A percentile compares a stretch with the other conserved stretches of the same genome.
These are phyloP conservation scores for Notothenia rossii DNA, from an alignment of 2,113 vertebrate genomes.

Conservation along the genomic window DNA sequence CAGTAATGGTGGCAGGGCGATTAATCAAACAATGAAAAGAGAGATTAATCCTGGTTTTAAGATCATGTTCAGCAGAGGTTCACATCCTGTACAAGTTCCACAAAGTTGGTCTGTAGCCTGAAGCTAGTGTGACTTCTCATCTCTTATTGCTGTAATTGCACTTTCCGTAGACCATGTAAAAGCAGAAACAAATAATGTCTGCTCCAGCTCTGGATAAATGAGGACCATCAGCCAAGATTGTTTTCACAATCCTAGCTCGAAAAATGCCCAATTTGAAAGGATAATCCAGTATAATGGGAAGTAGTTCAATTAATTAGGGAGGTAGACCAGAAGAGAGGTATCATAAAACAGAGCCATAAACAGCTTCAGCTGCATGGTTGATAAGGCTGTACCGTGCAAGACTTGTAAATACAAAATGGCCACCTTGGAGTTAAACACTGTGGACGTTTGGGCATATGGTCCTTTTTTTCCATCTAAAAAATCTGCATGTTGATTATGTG, in stretches of 20 bases:
- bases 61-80: slow-evolving; percentile 42
- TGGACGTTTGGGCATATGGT: slow-evolving; percentile 49
- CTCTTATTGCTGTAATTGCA: slow-evolving; percentile 72
- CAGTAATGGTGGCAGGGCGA: slow-evolving; percentile 59
- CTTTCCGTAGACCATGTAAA: slow-evolving; percentile 67
- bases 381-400: slow-evolving; percentile 57
- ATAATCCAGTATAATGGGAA: slow-evolving; percentile 66
- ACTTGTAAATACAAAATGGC: slow-evolving; percentile 72
- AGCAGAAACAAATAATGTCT: slow-evolving; percentile 70
- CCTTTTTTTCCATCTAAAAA: slow-evolving; percentile 59
- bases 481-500: slow-evolving; percentile 68
- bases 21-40: slow-evolving; percentile 65
- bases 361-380: slow-evolving; percentile 52
- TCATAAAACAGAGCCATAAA: slow-evolving; percentile 73
- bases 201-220: slow-evolving; percentile 61
- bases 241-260: slow-evolving; percentile 52
- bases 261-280: slow-evolving; percentile 60
- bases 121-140: slow-evolving; percentile 60
- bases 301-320: slow-evolving; percentile 71
- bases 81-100: slow-evolving; percentile 48
- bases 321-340: slow-evolving; percentile 55
- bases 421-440: slow-evolving; percentile 66
- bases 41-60: slow-evolving; percentile 43
- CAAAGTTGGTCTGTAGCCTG: slow-evolving; percentile 49
- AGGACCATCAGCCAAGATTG: slow-evolving; percentile 43